Evolutionary conservation across 2,888 invertebrate genomes (phyloP), one percentile per base, ranked within the genome.

Genomic region (Agonopterix arenella): DNA sequence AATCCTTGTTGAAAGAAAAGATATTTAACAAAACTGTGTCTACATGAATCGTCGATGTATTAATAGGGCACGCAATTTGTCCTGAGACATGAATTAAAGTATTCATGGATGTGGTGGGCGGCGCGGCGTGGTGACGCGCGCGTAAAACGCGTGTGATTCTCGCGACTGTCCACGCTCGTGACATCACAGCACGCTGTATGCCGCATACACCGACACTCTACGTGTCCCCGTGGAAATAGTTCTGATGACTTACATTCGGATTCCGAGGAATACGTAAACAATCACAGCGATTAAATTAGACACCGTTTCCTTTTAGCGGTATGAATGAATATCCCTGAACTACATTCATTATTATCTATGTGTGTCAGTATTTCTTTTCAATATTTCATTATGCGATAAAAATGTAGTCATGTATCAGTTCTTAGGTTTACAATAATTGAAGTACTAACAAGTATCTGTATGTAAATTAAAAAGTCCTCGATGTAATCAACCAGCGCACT

Each of bases 181-280:
- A 42, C 47, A 41, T 49, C 40, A 9, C 43, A 40, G n/a, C 40
- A 40, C 16, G 4, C 16, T 10, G 38, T 13, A 46, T 38, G 28
- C 47, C 63, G 58, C 64, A 62, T 58, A 62, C 65, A 62, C 63
- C 63, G 56, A 59, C 57, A 54, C 64, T 66, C 60, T 72, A 76
- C 75, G 74, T 77, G 73, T 73, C 72, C 64, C 58, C 74, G 68
- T 83, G 73, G 71, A 84, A 85, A 86, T 86, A 88, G 83, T 84
- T 60, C 59, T 72, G 75, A 76, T 84, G 80, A 82, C 73, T 76
- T 76, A 78, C 71, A 76, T 69, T 70, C 60, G 56, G 64, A 73
- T 80, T 74, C 75, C 73, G 58, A 56, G 64, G 68, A 64, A 74
- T 65, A 71, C 70, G 71, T 76, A 76, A 80, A 78, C 74, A 80